Conservation (phyloP, 2,797 vertebrate species). For the Amblyopsis hoosieri region DNA sequence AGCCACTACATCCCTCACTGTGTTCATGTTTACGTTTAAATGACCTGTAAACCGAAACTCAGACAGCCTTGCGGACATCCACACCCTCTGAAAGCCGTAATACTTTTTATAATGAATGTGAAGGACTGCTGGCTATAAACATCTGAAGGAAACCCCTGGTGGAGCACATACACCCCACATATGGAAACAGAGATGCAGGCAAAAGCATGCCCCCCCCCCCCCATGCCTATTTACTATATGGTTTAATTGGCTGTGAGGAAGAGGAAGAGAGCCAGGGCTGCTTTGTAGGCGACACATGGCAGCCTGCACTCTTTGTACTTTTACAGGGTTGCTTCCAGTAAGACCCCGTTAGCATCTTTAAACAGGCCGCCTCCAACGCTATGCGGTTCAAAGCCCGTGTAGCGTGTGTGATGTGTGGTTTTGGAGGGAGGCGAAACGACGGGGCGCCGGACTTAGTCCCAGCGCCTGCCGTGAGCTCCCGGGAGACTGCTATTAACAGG, state of each 20-base stretch:
- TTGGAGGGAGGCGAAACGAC: neutral
- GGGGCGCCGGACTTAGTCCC: constrained; percentile 20
- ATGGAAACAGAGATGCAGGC: constrained; percentile 28
- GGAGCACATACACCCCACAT: constrained; percentile 44
- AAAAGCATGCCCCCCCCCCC: constrained; percentile 35
- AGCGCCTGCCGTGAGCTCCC: constrained; percentile 58
- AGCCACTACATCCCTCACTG: constrained; percentile 10
- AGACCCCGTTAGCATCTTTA: constrained; percentile 45
- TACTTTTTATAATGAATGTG: constrained; percentile 45
- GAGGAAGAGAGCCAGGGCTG: neutral
- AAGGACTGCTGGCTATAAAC: constrained; percentile 59
- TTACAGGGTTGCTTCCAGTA: constrained; percentile 67
- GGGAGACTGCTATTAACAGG: constrained; percentile 59
- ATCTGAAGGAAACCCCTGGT: constrained; percentile 54
- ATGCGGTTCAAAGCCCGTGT: constrained; percentile 56
- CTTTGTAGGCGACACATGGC: constrained; percentile 18
- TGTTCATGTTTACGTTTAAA: constrained; percentile 14
- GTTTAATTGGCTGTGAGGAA: constrained; percentile 39
- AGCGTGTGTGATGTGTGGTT: too few species aligned
- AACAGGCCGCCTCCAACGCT: constrained; percentile 22
- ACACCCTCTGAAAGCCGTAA: constrained; percentile 31
- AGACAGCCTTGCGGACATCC: constrained; percentile 3
- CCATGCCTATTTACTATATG: constrained; percentile 62
- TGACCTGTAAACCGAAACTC: constrained; percentile 7
- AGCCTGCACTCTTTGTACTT: constrained; percentile 77